Conservation (phyloP, 2,113 vertebrate species). For the Lonchura striata region DNA sequence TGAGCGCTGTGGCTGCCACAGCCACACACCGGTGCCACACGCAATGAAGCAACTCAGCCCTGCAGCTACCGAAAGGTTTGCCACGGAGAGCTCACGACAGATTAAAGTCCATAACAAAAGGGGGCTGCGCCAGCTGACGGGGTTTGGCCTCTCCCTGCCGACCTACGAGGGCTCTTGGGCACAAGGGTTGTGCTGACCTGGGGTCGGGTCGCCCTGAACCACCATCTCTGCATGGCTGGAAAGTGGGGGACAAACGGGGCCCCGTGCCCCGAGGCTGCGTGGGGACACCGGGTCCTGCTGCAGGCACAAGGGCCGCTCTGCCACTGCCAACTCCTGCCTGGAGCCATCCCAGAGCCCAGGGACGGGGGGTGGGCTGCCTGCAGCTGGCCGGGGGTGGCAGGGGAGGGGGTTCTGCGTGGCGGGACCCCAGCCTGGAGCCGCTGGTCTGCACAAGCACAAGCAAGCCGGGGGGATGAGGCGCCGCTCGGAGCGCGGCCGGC, state of each 20-base stretch:
- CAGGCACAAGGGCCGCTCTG: background rate
- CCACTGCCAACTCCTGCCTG: background rate
- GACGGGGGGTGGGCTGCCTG: background rate
- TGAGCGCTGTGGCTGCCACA: background rate
- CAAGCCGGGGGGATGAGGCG: background rate
- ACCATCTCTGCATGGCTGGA: background rate
- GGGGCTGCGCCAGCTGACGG: background rate
- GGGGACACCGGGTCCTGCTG: background rate
- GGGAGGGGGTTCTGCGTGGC: background rate
- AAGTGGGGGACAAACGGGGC: background rate
- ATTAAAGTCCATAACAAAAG: background rate
- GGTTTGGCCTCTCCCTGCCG: background rate
- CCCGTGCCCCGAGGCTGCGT: rapidly evolving
- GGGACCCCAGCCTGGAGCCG: background rate
- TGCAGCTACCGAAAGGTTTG: background rate
- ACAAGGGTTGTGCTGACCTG: background rate
- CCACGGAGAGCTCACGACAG: background rate
- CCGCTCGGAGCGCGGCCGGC: background rate
- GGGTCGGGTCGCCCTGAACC: background rate
- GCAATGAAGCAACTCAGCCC: constrained; percentile 1
- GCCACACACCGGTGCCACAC: background rate
- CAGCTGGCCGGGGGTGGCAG: background rate
- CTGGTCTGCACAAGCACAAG: constrained; percentile 8
- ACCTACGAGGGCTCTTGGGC: rapidly evolving
- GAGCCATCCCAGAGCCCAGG: background rate